Percentiles rank a stretch among this genome's conserved stretches.
Evolutionary conservation across 2,113 vertebrate species (phyloP).

Genomic region (Sebastes fasciatus): DNA sequence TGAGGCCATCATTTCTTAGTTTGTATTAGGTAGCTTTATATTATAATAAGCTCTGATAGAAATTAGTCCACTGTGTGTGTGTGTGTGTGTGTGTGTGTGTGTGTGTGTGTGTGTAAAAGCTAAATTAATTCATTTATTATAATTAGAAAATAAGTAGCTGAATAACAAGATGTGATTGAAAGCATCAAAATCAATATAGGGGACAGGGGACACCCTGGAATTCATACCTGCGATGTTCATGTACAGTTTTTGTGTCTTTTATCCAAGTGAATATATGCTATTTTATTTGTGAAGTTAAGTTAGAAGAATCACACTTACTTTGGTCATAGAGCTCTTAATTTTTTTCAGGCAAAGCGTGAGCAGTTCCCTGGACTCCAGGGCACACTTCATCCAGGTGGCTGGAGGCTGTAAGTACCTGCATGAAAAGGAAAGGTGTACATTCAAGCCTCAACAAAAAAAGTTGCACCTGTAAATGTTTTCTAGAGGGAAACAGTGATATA

Average conservation of each 20-base stretch:
- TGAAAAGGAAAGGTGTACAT: neutral
- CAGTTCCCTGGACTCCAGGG: slow-evolving; percentile 96
- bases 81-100: neutral
- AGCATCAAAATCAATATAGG: neutral
- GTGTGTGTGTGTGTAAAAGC: neutral
- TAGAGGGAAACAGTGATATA: neutral
- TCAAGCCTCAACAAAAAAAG: slow-evolving; percentile 12
- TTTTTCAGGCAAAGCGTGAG: slow-evolving; percentile 96
- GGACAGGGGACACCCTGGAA: neutral
- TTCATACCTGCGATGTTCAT: neutral
- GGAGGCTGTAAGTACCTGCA: slow-evolving; percentile 95
- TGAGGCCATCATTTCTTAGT: neutral
- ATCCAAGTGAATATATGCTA: neutral
- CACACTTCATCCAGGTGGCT: slow-evolving; percentile 92
- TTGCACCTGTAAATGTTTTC: neutral
- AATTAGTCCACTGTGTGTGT: neutral
- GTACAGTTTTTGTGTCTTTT: neutral
- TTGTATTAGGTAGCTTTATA: neutral
- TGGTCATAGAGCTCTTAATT: slow-evolving; percentile 89
- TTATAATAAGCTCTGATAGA: neutral
- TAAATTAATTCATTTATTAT: neutral
- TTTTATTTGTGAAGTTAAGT: neutral
- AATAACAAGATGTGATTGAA: neutral
- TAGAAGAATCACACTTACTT: slow-evolving; percentile 66
- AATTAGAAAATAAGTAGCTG: neutral